Base-by-base conservation (phyloP, 1,140 invertebrate species). In the Saxidomus purpurata region DNA sequence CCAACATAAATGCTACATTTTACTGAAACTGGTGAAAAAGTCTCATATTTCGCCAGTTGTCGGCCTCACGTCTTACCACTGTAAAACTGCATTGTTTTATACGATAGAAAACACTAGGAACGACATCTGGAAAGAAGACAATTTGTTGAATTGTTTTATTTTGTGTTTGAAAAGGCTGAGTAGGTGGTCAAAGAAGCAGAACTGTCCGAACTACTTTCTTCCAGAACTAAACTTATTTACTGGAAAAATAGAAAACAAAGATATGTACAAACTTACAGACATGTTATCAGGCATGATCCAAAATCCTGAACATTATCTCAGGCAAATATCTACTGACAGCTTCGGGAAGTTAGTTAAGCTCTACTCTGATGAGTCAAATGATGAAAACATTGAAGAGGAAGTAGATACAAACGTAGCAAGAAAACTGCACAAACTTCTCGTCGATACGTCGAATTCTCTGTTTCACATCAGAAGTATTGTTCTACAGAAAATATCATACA, bases 1-100 rank as follows among this genome's bases (percentile, higher is more conserved):
- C 0, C 85, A 87, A 47, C 38, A 79, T 47, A 87, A 87, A 63
- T 87, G 85, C 28, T 80, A 79, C 47, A 22, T 87, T 22, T 28
- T 79, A 34, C 34, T 87, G 13, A 87, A 87, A 67, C 55, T 87
- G 71, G 61, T 79, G 11, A 85, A 76, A 17, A 71, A 71, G 38
- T 19, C 28, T 52, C 22, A 31, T 31, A 28, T 85, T 11, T 36
- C 77, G 59, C 83, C 83, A 49, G 31, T 74, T 25, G 15, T 71
- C 3, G 83, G 67, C 13, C 36, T 74, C 15, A 67, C 40, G 31
- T 52, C 40, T 9, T 85, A 74, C 34, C 83, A 85, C 43, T 85
- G 36, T n/a, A 85, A 85, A 47, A 85, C 83, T 2, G 38, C 28
- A 13, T 52, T 85, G 47, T 74, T 85, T 36, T 74, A 36, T n/a